Conservation (phyloP, 2,888 invertebrate species). For the Andrena haemorrhoa region DNA sequence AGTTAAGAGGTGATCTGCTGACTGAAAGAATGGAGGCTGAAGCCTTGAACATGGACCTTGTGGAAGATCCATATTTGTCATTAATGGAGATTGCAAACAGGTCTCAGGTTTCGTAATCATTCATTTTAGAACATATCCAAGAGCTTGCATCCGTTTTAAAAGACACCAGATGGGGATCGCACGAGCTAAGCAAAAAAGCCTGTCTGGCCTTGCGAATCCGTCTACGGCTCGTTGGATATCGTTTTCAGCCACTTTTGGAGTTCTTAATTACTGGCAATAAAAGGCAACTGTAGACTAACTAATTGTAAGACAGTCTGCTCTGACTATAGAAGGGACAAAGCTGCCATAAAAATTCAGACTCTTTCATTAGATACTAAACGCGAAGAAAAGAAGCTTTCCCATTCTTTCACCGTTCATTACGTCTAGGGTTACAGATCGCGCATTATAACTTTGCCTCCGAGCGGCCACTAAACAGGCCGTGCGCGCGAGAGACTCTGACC, state of each 20-base stretch:
- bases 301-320: neutral
- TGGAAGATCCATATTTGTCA: neutral
- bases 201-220: slow-evolving; percentile 6
- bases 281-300: neutral
- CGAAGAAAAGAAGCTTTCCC: too few species aligned
- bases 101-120: slow-evolving; percentile 22
- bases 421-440: too few species aligned
- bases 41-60: neutral
- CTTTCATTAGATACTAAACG: too few species aligned
- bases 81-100: neutral
- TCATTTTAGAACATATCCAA: slow-evolving; percentile 4
- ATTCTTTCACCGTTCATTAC: too few species aligned
- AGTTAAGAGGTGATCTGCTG: slow-evolving; percentile 5
- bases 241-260: slow-evolving; percentile 1
- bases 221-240: neutral
- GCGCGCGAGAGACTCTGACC: too few species aligned
- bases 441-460: too few species aligned
- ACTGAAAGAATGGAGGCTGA: neutral
- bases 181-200: neutral
- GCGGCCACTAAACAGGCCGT: too few species aligned
- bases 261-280: neutral
- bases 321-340: neutral
- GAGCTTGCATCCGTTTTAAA: neutral
- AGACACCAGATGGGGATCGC: slow-evolving; percentile 2
- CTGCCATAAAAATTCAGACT: neutral